These are phyloP conservation scores for Crotalus viridis DNA, from an alignment of 2,113 vertebrate species.

Conservation along the genomic window DNA sequence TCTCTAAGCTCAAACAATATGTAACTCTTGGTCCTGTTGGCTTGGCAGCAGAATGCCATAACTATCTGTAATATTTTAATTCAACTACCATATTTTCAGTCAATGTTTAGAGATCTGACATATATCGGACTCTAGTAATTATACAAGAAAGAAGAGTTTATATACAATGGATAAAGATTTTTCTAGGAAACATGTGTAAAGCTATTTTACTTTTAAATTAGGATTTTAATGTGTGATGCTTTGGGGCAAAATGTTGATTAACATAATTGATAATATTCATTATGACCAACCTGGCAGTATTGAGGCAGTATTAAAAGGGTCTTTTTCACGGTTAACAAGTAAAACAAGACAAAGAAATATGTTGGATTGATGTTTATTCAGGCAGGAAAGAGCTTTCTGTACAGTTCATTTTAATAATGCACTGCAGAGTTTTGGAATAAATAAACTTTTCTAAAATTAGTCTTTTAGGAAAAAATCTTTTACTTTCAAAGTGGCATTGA, in stretches of 20 bases:
- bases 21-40: background rate
- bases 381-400: slow-evolving; percentile 13
- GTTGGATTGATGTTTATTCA: background rate
- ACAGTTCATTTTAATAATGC: background rate
- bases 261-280: slow-evolving; percentile 2
- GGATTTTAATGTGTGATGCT: background rate
- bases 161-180: background rate
- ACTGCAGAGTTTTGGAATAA: background rate
- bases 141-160: background rate
- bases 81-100: background rate
- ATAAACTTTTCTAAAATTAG: background rate
- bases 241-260: background rate
- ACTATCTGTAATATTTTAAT: background rate
- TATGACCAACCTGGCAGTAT: slow-evolving; percentile 1
- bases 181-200: background rate
- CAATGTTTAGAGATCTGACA: background rate
- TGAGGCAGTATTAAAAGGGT: background rate
- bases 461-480: background rate
- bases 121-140: background rate
- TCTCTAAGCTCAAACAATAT: background rate
- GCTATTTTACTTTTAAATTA: background rate
- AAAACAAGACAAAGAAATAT: background rate
- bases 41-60: background rate
- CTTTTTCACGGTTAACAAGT: slow-evolving; percentile 8
- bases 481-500: background rate